phyloP scores from a whole-genome alignment of 2,113 vertebrate genomes.

The Neodontobutis hainanensis region DNA sequence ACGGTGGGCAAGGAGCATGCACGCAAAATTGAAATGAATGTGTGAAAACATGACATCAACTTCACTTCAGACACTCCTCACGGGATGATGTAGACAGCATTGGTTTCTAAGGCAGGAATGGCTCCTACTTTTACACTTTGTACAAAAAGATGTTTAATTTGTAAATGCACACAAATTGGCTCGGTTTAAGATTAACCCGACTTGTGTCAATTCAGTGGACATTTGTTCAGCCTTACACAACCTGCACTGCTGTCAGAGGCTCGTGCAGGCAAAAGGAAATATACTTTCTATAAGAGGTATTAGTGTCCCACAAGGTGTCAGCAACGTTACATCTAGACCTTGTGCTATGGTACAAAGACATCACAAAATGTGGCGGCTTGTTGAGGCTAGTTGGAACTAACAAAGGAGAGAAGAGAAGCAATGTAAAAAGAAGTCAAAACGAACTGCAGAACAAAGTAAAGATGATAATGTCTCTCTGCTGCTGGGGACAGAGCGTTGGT shows the following conservation, averaged over 20 bases:
- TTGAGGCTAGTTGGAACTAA: constrained; percentile 36
- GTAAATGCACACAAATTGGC: constrained; percentile 11
- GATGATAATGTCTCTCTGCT: constrained; percentile 33
- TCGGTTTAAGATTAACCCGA: neutral
- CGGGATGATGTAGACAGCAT: constrained; percentile 15
- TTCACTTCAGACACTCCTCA: constrained; percentile 26
- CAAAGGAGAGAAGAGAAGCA: constrained; percentile 24
- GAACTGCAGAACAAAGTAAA: constrained; percentile 22
- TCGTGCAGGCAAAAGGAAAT: constrained; percentile 12
- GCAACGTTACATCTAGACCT: constrained; percentile 28
- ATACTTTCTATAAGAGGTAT: constrained; percentile 13
- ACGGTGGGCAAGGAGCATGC: constrained; percentile 55
- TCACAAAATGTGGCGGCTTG: constrained; percentile 28
- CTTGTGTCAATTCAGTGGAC: neutral
- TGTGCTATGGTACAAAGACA: constrained; percentile 50
- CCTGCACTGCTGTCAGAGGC: neutral
- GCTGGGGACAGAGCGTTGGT: constrained; percentile 31
- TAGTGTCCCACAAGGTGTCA: constrained; percentile 26
- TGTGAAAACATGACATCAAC: constrained; percentile 12
- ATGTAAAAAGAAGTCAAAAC: constrained; percentile 16
- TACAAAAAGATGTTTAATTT: constrained; percentile 15
- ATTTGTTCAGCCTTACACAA: neutral
- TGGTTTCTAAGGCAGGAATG: constrained; percentile 38
- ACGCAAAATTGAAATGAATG: constrained; percentile 30
- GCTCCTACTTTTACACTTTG: constrained; percentile 7